Conservation (phyloP, 2,113 vertebrate species). For the Oreotragus oreotragus region DNA sequence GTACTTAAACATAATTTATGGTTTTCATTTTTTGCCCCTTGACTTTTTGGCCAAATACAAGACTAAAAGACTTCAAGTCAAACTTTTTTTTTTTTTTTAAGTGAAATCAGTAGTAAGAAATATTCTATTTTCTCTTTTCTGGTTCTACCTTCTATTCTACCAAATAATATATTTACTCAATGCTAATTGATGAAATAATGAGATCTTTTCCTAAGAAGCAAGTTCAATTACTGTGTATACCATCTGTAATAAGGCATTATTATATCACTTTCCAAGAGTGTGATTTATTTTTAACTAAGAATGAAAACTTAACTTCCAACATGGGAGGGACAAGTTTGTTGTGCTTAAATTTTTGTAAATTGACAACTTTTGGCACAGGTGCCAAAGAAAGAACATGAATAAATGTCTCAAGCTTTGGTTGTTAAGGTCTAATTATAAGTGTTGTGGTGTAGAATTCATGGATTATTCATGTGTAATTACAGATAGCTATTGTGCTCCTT, state of each 20-base stretch:
- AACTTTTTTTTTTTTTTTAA: constrained; percentile 4
- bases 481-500: constrained; percentile 94
- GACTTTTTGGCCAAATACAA: neutral
- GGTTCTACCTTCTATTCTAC: neutral
- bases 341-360: constrained; percentile 61
- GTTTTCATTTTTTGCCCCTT: neutral
- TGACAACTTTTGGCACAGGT: constrained; percentile 73
- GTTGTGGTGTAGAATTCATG: constrained; percentile 85
- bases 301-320: constrained; percentile 57
- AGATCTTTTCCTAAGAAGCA: constrained; percentile 67
- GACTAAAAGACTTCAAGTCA: neutral
- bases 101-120: neutral
- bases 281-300: constrained; percentile 68
- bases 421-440: constrained; percentile 82
- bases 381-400: constrained; percentile 75
- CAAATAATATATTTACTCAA: constrained; percentile 37
- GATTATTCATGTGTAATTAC: constrained; percentile 98
- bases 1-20: neutral
- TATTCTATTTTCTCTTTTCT: neutral
- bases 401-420: constrained; percentile 78
- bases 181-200: constrained; percentile 44
- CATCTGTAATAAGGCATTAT: constrained; percentile 28
- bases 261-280: constrained; percentile 41
- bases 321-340: constrained; percentile 49
- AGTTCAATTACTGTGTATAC: constrained; percentile 81